These are phyloP conservation scores for Branchipolynoe longqiensis DNA, from an alignment of 2,888 invertebrate genomes.

Conservation along the genomic window DNA sequence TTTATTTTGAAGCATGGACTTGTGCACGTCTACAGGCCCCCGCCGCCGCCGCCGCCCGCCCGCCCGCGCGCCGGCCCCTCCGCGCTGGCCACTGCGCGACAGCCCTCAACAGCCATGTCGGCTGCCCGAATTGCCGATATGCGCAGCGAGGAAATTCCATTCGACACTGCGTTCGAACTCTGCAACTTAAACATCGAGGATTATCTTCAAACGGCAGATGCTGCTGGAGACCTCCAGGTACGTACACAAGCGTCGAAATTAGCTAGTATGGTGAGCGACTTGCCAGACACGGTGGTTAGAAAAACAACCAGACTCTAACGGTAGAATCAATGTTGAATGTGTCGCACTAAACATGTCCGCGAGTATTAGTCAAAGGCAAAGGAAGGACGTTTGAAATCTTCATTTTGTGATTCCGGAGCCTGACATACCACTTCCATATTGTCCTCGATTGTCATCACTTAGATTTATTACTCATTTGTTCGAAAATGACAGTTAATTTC, in stretches of 20 bases:
- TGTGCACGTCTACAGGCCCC: not conserved
- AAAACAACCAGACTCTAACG: not conserved
- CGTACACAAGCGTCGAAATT: too few species aligned
- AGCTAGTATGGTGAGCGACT: too few species aligned
- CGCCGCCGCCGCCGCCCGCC: not conserved
- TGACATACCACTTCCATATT: not conserved
- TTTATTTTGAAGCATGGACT: too few species aligned
- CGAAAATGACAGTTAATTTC: not conserved
- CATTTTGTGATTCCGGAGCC: not conserved
- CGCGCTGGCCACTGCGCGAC: not conserved
- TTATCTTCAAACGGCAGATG: not conserved
- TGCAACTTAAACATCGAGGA: not conserved
- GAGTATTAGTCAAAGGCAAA: slow-evolving; percentile 11
- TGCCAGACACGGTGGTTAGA: too few species aligned
- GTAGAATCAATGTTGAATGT: not conserved
- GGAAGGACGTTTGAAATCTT: not conserved
- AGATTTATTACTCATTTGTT: not conserved
- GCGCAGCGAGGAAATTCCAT: slow-evolving; percentile 39
- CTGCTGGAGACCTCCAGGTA: not conserved
- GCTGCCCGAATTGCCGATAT: slow-evolving; percentile 20
- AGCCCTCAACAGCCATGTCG: not conserved
- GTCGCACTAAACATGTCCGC: not conserved
- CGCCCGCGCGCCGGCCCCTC: not conserved
- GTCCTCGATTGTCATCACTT: not conserved
- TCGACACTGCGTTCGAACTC: slow-evolving; percentile 4